phyloP scores from a whole-genome alignment of 2,113 vertebrate species.

The Neotoma lepida region DNA sequence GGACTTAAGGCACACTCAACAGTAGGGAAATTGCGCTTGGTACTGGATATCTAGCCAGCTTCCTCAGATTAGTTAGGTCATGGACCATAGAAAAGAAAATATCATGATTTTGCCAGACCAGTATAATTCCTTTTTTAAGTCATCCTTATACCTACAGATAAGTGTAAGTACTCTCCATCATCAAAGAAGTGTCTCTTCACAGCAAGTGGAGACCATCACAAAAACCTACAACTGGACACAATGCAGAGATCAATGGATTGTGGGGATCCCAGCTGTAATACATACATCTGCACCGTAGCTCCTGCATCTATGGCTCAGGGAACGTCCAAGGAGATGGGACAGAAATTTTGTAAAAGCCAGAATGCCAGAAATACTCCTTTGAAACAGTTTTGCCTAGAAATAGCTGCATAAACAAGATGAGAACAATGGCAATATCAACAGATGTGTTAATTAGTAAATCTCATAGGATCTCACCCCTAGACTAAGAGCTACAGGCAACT shows the following conservation, averaged over 20 bases:
- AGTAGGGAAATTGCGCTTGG: background rate
- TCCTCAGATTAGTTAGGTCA: background rate
- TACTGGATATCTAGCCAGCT: background rate
- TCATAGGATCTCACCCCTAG: background rate
- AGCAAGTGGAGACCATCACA: background rate
- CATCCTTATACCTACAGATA: background rate
- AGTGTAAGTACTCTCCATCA: background rate
- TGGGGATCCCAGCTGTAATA: background rate
- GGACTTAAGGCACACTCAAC: background rate
- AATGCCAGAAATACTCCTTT: background rate
- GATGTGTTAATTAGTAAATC: background rate
- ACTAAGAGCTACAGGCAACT: background rate
- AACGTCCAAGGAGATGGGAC: background rate
- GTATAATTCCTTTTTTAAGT: background rate
- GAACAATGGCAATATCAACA: background rate
- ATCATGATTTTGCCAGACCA: background rate
- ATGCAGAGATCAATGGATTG: background rate
- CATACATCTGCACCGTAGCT: background rate
- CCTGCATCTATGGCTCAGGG: background rate
- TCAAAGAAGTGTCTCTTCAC: background rate
- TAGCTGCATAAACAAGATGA: background rate
- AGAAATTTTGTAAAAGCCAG: background rate
- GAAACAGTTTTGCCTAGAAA: background rate
- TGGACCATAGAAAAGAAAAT: background rate
- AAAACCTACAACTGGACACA: background rate